Evolutionary conservation across 1,140 invertebrate species (phyloP).

Genomic region (Trissolcus basalis): DNA sequence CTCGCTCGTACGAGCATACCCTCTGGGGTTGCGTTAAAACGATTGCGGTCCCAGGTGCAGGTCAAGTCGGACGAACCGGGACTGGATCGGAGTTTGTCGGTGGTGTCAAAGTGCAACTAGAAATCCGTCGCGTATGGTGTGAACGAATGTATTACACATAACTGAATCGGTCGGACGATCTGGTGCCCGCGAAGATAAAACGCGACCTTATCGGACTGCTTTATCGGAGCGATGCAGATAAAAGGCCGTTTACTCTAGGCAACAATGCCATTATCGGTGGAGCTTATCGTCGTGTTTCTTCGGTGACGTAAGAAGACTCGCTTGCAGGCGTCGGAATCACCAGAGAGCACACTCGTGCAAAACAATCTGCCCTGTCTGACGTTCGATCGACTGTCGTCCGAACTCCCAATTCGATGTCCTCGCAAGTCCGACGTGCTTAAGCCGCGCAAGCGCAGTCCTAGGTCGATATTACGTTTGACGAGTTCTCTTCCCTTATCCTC

Average conservation of each 20-base stretch:
- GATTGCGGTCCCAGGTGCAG: no score
- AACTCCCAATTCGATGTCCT: conserved; percentile 47
- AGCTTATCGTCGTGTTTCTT: conserved; percentile 38
- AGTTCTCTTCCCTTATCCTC: neutral
- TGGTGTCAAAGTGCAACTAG: neutral
- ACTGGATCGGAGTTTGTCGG: neutral
- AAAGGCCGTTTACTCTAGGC: conserved; percentile 29
- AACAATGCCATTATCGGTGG: conserved; percentile 30
- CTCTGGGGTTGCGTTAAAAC: no score
- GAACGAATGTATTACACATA: conserved; percentile 5
- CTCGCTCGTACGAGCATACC: no score
- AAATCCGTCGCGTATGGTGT: neutral
- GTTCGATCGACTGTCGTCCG: conserved; percentile 57
- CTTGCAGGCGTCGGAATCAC: conserved; percentile 72
- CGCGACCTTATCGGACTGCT: conserved; percentile 32
- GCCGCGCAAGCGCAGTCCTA: conserved; percentile 69
- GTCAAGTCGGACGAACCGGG: no score
- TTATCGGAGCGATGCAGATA: conserved; percentile 36
- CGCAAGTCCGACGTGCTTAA: conserved; percentile 45
- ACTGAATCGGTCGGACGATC: conserved; percentile 8
- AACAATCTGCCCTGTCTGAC: conserved; percentile 29
- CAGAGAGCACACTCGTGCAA: no score
- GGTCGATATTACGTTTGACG: conserved; percentile 63
- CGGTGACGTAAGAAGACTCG: conserved; percentile 34
- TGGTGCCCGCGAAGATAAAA: conserved; percentile 11